phyloP scores from a whole-genome alignment of 2,113 vertebrate species.

The Butorides virescens region DNA sequence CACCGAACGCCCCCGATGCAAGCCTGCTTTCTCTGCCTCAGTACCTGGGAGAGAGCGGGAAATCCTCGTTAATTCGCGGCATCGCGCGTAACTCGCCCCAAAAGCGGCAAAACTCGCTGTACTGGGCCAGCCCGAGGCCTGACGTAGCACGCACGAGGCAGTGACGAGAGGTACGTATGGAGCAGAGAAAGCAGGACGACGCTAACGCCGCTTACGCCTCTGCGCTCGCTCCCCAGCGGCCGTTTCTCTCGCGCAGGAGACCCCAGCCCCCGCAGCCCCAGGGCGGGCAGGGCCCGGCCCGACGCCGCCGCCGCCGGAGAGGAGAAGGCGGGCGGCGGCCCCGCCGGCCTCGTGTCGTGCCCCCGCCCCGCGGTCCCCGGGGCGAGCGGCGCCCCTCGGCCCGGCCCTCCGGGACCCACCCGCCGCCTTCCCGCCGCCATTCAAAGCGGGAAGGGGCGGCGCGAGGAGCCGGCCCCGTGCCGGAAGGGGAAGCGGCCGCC shows the following conservation, averaged over 20 bases:
- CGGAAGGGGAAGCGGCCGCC: neutral
- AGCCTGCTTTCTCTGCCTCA: neutral
- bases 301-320: fast-evolving
- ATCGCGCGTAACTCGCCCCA: fast-evolving
- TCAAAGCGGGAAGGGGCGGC: neutral
- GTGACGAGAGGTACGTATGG: fast-evolving
- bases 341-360: too few relatives aligned
- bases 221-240: fast-evolving
- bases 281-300: neutral
- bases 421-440: neutral
- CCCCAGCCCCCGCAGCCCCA: too few relatives aligned
- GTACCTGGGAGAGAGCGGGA: fast-evolving
- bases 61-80: fast-evolving
- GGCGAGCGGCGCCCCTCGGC: neutral
- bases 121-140: fast-evolving
- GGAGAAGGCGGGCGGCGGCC: neutral
- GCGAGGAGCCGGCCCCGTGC: neutral
- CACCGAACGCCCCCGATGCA: fast-evolving
- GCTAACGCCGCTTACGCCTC: fast-evolving
- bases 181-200: fast-evolving
- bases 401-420: neutral
- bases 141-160: fast-evolving
- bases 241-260: fast-evolving
- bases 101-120: fast-evolving
- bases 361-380: neutral